Evolutionary conservation across 1,140 invertebrate species (phyloP), one percentile per base, ranked within the genome.

Genomic region (Drosophila pectinifera): DNA sequence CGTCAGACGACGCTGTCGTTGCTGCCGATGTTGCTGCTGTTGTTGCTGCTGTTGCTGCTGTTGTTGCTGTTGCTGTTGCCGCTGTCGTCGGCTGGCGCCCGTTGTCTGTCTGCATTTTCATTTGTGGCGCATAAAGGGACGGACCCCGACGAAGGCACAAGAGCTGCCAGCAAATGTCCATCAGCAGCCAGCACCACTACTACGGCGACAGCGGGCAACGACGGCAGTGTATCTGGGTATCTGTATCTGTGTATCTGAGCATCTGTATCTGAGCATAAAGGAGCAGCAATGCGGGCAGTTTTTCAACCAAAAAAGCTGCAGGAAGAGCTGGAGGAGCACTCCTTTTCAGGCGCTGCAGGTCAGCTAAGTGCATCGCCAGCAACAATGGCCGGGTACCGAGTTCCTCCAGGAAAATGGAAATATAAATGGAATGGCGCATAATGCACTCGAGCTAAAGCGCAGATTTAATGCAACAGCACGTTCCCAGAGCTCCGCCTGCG

Each of bases 61-160:
- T 5, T 57, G 61, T n/a, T 43, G 42, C 28, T 67, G 64, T 10
- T 49, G 58, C 42, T 59, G 54, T 16, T 51, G 54, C 41, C 43
- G 61, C 56, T 45, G 62, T 57, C 41, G 72, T 81, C 63, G 75
- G 63, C 45, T 88, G 84, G 84, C 84, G 84, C 84, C 84, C 80
- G 84, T 88, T 88, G 84, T 89, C 84, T 86, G 83, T 86, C 83
- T 86, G 83, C 80, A 86, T 86, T 86, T 86, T 89, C 84, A 86
- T 86, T 86, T 86, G 83, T 86, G 84, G 83, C 84, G 83, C 83
- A 86, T 86, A 86, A 88, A 86, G 81, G 82, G 69, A 59, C 58
- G 80, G 61, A 36, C 48, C 62, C 57, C 68, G 81, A 77, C 57
- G 65, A 79, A 79, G 83, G 75, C 69, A 79, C 69, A 75, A 82